These are phyloP conservation scores for Bombyx huttoni DNA, from an alignment of 2,888 invertebrate genomes.

Conservation along the genomic window DNA sequence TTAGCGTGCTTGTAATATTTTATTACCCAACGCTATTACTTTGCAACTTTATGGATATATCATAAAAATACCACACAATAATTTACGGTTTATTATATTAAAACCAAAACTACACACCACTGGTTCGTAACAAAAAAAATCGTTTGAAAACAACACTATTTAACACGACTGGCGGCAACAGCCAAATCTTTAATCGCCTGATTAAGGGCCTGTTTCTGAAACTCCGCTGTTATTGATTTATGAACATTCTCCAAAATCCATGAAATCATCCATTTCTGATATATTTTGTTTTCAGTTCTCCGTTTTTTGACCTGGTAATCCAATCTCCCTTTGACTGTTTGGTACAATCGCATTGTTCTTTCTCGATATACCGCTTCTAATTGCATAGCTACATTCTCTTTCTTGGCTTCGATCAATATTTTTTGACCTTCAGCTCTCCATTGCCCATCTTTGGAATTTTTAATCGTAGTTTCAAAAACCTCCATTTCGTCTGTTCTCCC, in stretches of 20 bases:
- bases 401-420: constrained; percentile 84
- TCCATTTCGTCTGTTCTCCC: constrained; percentile 65
- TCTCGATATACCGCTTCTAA: constrained; percentile 91
- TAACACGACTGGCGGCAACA: constrained; percentile 66
- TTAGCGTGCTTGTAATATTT: background rate
- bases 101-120: background rate
- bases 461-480: constrained; percentile 62
- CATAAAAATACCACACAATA: background rate
- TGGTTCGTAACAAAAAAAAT: no score
- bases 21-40: background rate
- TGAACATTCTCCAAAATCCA: constrained; percentile 90
- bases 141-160: background rate
- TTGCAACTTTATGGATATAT: background rate
- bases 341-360: constrained; percentile 65
- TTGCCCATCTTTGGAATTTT: constrained; percentile 77
- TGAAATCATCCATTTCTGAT: constrained; percentile 93
- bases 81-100: background rate
- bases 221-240: constrained; percentile 84
- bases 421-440: constrained; percentile 83
- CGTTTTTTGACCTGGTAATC: constrained; percentile 92
- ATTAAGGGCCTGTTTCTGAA: constrained; percentile 87
- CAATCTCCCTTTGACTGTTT: constrained; percentile 79
- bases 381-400: constrained; percentile 92
- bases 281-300: constrained; percentile 81
- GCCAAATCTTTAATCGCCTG: constrained; percentile 89